These are phyloP conservation scores for Xiphias gladius DNA, from an alignment of 2,113 vertebrate genomes.

Conservation along the genomic window DNA sequence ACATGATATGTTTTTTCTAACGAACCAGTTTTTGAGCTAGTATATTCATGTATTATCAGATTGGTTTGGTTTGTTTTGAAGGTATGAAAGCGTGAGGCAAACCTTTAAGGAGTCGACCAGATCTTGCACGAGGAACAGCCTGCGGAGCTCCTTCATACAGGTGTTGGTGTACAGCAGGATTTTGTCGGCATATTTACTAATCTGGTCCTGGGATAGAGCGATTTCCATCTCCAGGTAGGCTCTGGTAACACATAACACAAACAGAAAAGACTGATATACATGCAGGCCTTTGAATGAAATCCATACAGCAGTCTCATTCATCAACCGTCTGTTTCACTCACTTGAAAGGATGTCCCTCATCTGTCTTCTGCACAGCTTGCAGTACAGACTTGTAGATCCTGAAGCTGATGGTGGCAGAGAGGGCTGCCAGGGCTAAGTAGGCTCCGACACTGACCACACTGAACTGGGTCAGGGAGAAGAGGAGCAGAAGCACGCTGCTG, in stretches of 20 bases:
- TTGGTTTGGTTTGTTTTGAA: not conserved
- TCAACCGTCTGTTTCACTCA: conserved; percentile 74
- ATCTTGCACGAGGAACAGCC: conserved; percentile 98
- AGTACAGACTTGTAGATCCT: conserved; percentile 99
- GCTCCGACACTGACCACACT: conserved; percentile 97
- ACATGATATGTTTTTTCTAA: not conserved
- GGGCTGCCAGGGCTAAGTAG: conserved; percentile 95
- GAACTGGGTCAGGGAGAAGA: conserved; percentile 99
- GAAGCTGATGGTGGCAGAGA: conserved; percentile 99
- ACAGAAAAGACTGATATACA: not conserved
- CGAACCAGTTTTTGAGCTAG: not conserved
- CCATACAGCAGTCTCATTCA: not conserved
- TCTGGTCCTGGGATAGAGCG: conserved; percentile 96
- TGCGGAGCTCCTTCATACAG: conserved; percentile 94
- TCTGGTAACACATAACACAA: conserved; percentile 76
- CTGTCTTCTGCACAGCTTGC: conserved; percentile 99
- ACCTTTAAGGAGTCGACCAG: conserved; percentile 98
- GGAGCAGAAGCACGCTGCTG: conserved; percentile 93
- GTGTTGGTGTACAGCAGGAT: conserved; percentile 94
- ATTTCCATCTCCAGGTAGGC: conserved; percentile 96
- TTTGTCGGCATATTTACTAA: conserved; percentile 97
- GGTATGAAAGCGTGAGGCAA: conserved; percentile 45
- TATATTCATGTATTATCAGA: not conserved
- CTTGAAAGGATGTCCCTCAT: conserved; percentile 99
- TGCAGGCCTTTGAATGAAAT: not conserved